phyloP scores from a whole-genome alignment of 2,113 vertebrate genomes.

The Chaenogobius annularis region DNA sequence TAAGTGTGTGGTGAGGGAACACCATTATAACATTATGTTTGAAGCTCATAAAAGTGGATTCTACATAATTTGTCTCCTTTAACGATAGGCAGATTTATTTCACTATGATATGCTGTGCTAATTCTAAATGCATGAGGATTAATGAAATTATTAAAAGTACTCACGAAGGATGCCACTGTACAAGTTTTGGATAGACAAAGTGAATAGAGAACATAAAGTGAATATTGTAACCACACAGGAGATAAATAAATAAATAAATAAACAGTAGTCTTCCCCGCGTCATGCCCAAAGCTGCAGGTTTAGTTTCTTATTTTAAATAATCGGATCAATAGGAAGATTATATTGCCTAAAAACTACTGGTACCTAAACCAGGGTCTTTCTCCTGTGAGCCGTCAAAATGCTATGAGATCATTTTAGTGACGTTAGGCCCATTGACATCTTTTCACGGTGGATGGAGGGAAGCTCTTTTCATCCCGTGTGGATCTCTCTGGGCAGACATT shows the following conservation, averaged over 20 bases:
- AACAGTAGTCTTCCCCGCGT: not conserved
- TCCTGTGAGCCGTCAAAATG: not conserved
- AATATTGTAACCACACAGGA: not conserved
- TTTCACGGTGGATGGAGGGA: conserved; percentile 5
- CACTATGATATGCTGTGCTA: too few species aligned
- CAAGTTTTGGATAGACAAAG: too few species aligned
- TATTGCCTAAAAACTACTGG: not conserved
- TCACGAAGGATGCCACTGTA: too few species aligned
- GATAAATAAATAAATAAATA: too few species aligned
- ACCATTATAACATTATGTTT: too few species aligned
- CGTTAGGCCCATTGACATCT: not conserved
- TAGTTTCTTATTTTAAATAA: not conserved
- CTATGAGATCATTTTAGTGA: conserved; percentile 1
- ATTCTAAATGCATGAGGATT: too few species aligned
- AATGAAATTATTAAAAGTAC: too few species aligned
- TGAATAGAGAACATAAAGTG: not conserved
- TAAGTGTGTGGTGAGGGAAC: too few species aligned
- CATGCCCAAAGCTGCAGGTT: not conserved
- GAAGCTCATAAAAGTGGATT: too few species aligned
- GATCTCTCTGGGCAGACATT: conserved; percentile 13
- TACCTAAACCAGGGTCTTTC: not conserved
- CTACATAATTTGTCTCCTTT: too few species aligned
- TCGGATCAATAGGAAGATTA: not conserved
- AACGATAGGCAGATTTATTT: too few species aligned
- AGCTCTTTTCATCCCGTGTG: not conserved